A percentile compares a stretch with the other conserved stretches of the same genome.
These are phyloP conservation scores for Drosophila subsilvestris DNA, from an alignment of 2,888 invertebrate species.

Conservation along the genomic window DNA sequence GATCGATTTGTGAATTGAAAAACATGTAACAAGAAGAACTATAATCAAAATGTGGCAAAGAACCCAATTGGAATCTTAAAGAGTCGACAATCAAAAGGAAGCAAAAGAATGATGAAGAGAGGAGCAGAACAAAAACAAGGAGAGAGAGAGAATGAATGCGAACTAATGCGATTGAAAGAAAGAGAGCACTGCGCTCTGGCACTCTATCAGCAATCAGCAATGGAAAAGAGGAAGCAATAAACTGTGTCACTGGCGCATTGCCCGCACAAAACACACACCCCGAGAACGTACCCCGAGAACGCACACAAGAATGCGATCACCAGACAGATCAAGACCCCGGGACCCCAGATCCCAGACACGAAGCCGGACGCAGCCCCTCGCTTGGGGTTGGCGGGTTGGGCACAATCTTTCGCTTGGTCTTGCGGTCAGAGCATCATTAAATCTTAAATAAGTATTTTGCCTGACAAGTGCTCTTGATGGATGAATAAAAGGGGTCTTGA, in stretches of 20 bases:
- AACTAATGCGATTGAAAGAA: neutral
- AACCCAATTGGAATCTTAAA: slow-evolving; percentile 62
- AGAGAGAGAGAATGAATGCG: neutral
- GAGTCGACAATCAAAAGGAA: slow-evolving; percentile 53
- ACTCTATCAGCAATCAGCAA: neutral
- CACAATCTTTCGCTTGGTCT: slow-evolving; percentile 46
- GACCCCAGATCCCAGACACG: slow-evolving; percentile 13
- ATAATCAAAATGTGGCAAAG: slow-evolving; percentile 54
- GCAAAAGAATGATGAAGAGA: neutral
- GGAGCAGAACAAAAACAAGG: neutral
- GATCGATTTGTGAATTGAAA: neutral
- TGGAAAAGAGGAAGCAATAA: slow-evolving; percentile 23
- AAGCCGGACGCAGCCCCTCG: slow-evolving; percentile 49
- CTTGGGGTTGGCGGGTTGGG: neutral
- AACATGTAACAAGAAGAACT: neutral
- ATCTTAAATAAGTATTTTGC: slow-evolving; percentile 43
- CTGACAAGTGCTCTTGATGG: slow-evolving; percentile 35
- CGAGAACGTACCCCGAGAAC: neutral
- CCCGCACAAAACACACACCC: slow-evolving; percentile 2
- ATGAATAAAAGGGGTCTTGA: slow-evolving; percentile 2
- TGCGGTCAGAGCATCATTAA: slow-evolving; percentile 15
- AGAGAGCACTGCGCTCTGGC: neutral
- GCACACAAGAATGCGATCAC: slow-evolving; percentile 15
- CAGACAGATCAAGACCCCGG: neutral
- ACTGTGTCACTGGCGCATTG: slow-evolving; percentile 67